These are phyloP conservation scores for Fulmarus glacialis DNA, from an alignment of 2,113 vertebrate species.

Conservation along the genomic window DNA sequence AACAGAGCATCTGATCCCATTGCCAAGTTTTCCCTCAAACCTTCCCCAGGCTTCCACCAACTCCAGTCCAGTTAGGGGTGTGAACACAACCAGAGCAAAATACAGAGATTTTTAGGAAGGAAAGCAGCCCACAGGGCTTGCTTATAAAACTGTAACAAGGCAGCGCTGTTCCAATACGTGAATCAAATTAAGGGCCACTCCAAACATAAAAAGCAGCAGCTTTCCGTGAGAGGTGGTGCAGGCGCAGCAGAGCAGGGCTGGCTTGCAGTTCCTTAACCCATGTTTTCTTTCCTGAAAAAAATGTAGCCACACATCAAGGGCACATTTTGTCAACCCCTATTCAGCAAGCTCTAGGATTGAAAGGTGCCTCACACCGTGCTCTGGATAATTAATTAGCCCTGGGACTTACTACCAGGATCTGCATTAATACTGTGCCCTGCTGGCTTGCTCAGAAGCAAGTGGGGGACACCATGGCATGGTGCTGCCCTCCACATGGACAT, in stretches of 20 bases:
- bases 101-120: not conserved
- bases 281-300: not conserved
- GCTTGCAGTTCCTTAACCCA: not conserved
- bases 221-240: not conserved
- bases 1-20: not conserved
- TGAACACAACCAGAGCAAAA: not conserved
- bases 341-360: not conserved
- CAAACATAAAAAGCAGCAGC: not conserved
- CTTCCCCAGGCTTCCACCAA: not conserved
- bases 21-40: not conserved
- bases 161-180: not conserved
- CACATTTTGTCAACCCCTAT: not conserved
- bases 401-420: not conserved
- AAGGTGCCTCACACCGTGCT: not conserved
- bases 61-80: not conserved
- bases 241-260: not conserved
- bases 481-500: fast-evolving
- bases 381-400: not conserved
- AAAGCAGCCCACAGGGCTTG: not conserved
- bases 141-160: not conserved
- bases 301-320: not conserved
- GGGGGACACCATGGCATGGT: not conserved
- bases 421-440: not conserved
- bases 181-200: not conserved
- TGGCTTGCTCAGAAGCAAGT: not conserved